Evolutionary conservation across 1,140 invertebrate species (phyloP).

Genomic region (Neotoxoptera formosana): DNA sequence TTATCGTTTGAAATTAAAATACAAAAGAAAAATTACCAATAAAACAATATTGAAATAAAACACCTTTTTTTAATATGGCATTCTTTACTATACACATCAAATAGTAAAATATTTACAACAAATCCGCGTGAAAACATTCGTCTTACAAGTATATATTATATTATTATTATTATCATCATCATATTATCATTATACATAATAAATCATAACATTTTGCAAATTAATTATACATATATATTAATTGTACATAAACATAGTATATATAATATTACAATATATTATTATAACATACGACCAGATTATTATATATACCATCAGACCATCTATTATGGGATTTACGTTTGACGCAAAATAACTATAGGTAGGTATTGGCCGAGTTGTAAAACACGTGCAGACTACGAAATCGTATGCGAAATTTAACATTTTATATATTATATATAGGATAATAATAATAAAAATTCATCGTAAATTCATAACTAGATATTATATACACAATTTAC

Average conservation of each 20-base stretch:
- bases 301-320: not conserved
- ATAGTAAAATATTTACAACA: constrained; percentile 54
- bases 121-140: constrained; percentile 11
- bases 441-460: not conserved
- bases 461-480: constrained; percentile 33
- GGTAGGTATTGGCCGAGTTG: not conserved
- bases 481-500: constrained; percentile 7
- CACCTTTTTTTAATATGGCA: constrained; percentile 49
- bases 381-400: not conserved
- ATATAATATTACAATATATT: not conserved
- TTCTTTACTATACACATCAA: constrained; percentile 50
- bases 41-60: not conserved
- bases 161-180: not conserved
- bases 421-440: constrained; percentile 32
- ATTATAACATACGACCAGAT: not conserved
- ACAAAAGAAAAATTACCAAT: not conserved
- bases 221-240: not conserved
- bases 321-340: not conserved
- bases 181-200: not conserved
- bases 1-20: not conserved
- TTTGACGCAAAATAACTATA: not conserved
- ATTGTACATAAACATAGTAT: not conserved
- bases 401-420: not conserved
- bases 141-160: constrained; percentile 22
- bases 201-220: constrained; percentile 30